Evolutionary conservation across 2,113 vertebrate species (phyloP).

Genomic region (Eleginops maclovinus): DNA sequence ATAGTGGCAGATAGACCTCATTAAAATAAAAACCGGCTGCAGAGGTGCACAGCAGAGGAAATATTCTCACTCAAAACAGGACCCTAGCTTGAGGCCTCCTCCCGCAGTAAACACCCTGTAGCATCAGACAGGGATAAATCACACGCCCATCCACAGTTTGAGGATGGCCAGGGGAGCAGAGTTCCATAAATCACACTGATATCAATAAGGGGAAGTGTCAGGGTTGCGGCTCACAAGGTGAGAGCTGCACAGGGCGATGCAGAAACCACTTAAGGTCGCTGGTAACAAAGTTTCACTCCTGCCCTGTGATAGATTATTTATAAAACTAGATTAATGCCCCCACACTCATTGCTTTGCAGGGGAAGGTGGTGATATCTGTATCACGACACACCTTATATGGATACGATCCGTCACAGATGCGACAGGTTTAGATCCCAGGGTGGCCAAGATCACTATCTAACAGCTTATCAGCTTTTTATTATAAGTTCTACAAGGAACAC

Average conservation of each 20-base stretch:
- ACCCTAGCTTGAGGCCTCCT: conserved; percentile 19
- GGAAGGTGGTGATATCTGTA: conserved; percentile 52
- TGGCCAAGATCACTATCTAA: background rate
- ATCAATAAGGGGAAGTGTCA: conserved; percentile 80
- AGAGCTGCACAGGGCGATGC: conserved; percentile 53
- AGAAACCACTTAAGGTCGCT: conserved; percentile 71
- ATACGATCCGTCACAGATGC: conserved; percentile 45
- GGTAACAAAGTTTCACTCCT: conserved; percentile 75
- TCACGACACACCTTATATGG: conserved; percentile 23
- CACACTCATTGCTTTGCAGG: conserved; percentile 22
- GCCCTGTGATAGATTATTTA: conserved; percentile 65
- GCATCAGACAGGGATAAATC: conserved; percentile 70
- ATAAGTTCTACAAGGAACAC: background rate
- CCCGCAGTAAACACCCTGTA: conserved; percentile 46
- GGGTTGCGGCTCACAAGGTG: conserved; percentile 58
- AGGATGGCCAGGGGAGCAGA: conserved; percentile 60
- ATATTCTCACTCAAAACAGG: conserved; percentile 11
- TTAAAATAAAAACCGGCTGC: conserved; percentile 48
- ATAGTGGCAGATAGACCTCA: conserved; percentile 37
- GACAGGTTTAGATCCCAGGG: background rate
- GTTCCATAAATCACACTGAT: conserved; percentile 80
- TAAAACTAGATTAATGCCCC: conserved; percentile 68
- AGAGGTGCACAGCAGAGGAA: conserved; percentile 16
- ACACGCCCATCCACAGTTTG: conserved; percentile 67
- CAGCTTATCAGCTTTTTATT: background rate